Base-by-base conservation (phyloP, 2,113 vertebrate genomes). In the Hylia prasina region DNA sequence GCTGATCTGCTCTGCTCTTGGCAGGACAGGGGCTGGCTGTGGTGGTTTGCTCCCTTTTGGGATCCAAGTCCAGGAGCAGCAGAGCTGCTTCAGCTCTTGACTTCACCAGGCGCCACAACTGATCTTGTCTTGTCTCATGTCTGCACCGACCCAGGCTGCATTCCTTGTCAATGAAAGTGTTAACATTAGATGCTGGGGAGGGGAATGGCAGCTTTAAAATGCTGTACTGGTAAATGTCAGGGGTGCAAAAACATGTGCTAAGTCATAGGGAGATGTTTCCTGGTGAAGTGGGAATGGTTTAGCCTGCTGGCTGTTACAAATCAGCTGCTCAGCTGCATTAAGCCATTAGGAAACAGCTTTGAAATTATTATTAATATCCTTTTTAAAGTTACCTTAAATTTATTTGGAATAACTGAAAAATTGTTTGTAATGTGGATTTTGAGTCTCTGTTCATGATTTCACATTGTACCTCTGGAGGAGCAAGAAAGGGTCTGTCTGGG, bases 1-100 rank as follows among this genome's bases (percentile, higher is more conserved):
- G 22, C 31, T 80, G 33, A 15, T 65, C 33, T 39, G 30, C 39
- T 57, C 22, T 53, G 63, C 23, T 69, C 15, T 30, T 2, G 3
- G 39, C 0, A 0, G 42, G 64, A 30, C n/a, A 56, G 54, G 33
- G 44, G 14, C 42, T 51, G 56, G 10, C 47, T 0, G 0, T 7
- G 1, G 20, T 45, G 65, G 6, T 57, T 44, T 75, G 24, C 31
- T 73, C 15, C 61, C 70, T n/a, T 51, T 4, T 47, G 50, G 51
- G n/a, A 69, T 31, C 27, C 14, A 3, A 0, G 0, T 20, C 16
- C 0, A 1, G 51, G 27, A 80, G 68, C 73, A 83, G 39, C 37
- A 42, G 33, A 13, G 5, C 23, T n/a, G 31, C 69, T 53, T 35
- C 56, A 22, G 77, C 87, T 69, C 48, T 80, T 0, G 0, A 11